Base-by-base conservation (phyloP, 2,888 invertebrate genomes). In the Drepanosiphum platanoidis region DNA sequence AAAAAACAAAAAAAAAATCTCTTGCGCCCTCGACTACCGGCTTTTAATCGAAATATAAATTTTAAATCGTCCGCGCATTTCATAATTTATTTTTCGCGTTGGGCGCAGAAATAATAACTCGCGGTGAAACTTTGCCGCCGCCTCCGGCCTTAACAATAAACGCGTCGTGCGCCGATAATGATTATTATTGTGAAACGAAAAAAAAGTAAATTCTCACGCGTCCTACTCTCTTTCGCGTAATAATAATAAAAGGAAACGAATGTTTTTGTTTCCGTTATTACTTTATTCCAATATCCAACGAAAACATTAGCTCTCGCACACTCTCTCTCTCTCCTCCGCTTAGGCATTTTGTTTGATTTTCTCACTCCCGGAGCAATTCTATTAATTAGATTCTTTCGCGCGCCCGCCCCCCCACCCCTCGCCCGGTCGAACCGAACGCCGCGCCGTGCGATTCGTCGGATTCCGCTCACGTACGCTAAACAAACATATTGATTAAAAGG, bases 401-500 rank as follows among this genome's bases (percentile, higher is more conserved):
- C n/a, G n/a, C n/a, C n/a, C n/a, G n/a, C n/a, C n/a, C n/a, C n/a
- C n/a, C n/a, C n/a, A n/a, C n/a, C n/a, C n/a, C n/a, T n/a, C n/a
- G n/a, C n/a, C 15, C 36, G 11, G 30, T n/a, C n/a, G 1, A 36
- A 75, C 75, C 34, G 34, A 52, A 52, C 2, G 22, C n/a, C 58
- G 34, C 15, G 27, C 75, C 11, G n/a, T 46, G 30, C 39, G 32
- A 15, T 66, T 22, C 32, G 39, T 42, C 30, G 7, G 42, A 78
- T 66, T 32, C 32, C 13, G 13, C 32, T 42, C 36, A 11, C 61
- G 30, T 36, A 9, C 36, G 11, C 36, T 39, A 64, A 78, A 78
- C 32, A 78, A 78, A 66, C 78, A 34, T 15, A 68, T 68, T 66
- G 32, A 39, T 78, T 78, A 75, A 34, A 34, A 75, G 13, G 3